Evolutionary conservation across 2,888 invertebrate genomes (phyloP).

Genomic region (Dilophus febrilis): DNA sequence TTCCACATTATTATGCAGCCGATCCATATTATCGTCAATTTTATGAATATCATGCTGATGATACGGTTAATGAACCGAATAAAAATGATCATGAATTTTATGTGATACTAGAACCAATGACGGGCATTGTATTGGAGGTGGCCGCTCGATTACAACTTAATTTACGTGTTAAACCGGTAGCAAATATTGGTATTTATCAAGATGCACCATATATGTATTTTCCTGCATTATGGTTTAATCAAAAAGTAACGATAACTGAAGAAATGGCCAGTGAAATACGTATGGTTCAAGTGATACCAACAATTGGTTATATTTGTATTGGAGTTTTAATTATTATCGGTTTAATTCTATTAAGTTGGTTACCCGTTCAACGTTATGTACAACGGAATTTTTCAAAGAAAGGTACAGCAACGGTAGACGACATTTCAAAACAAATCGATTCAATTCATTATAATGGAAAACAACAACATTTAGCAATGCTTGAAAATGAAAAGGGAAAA

Average conservation of each 20-base stretch:
- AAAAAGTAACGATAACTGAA: conserved; percentile 42
- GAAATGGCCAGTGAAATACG: conserved; percentile 37
- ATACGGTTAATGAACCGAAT: conserved; percentile 53
- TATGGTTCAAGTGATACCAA: conserved; percentile 33
- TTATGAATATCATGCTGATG: too few relatives aligned
- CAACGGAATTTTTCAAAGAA: too few relatives aligned
- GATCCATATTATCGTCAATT: conserved; percentile 46
- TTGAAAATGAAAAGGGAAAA: too few relatives aligned
- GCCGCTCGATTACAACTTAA: conserved; percentile 66
- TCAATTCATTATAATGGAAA: too few relatives aligned
- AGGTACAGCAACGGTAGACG: not conserved
- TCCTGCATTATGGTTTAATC: conserved; percentile 66
- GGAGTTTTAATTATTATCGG: conserved; percentile 32
- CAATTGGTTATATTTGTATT: conserved; percentile 34
- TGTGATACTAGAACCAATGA: conserved; percentile 55
- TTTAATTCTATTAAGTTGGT: conserved; percentile 26
- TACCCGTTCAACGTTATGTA: conserved; percentile 13
- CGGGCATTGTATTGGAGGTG: conserved; percentile 60
- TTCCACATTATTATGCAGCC: conserved; percentile 68
- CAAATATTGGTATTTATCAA: conserved; percentile 41
- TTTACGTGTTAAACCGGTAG: conserved; percentile 46
- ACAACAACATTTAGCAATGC: too few relatives aligned
- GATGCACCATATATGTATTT: conserved; percentile 49
- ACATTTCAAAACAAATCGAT: not conserved
- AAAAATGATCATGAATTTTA: conserved; percentile 55